Percentiles rank a stretch among this genome's conserved stretches.
Conservation (phyloP, 2,888 invertebrate genomes). For the Drosophila peninsularis region DNA sequence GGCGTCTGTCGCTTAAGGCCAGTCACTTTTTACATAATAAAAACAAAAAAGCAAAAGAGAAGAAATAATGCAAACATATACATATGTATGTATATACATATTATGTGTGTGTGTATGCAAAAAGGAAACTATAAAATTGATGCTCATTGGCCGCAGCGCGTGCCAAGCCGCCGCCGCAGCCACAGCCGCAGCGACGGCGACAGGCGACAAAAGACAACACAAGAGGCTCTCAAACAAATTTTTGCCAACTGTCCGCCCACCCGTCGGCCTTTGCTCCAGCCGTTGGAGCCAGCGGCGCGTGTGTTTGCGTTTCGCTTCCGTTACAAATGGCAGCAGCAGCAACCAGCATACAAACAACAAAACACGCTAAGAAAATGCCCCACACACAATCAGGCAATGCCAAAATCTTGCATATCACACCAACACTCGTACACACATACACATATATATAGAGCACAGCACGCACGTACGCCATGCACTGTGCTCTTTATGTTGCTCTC, state of each 20-base stretch:
- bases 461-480: conserved; percentile 66
- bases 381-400: conserved; percentile 37
- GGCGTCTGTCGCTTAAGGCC: conserved; percentile 53
- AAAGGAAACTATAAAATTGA: conserved; percentile 53
- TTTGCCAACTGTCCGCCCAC: conserved; percentile 40
- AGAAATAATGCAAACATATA: conserved; percentile 14
- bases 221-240: conserved; percentile 43
- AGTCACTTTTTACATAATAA: conserved; percentile 61
- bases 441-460: conserved; percentile 23
- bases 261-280: conserved; percentile 19
- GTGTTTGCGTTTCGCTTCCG: conserved; percentile 75
- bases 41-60: conserved; percentile 20
- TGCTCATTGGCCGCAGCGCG: conserved; percentile 60
- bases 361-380: conserved; percentile 55
- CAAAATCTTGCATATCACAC: conserved; percentile 57
- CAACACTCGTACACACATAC: conserved; percentile 10
- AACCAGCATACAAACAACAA: conserved; percentile 55
- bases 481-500: conserved; percentile 50
- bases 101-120: conserved; percentile 21
- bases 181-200: conserved; percentile 23
- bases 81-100: neutral
- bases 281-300: conserved; percentile 42
- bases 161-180: conserved; percentile 46
- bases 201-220: conserved; percentile 39
- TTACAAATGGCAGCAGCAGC: conserved; percentile 65